Evolutionary conservation across 1,140 invertebrate species (phyloP), one percentile per base, ranked within the genome.

Genomic region (Neodiprion fabricii): DNA sequence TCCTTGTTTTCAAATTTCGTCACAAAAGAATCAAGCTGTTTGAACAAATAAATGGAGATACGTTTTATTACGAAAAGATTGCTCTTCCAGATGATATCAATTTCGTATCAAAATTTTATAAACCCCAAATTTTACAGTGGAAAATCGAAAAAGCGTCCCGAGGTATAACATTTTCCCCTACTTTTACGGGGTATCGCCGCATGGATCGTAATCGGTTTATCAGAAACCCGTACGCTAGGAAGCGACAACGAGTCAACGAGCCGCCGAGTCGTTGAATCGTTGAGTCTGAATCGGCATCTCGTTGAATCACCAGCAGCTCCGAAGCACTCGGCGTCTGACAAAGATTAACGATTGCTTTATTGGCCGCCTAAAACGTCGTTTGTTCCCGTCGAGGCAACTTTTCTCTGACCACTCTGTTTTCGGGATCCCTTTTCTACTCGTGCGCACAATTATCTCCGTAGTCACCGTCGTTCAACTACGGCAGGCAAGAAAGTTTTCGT

Each of bases 301-400:
- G 53, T 61, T 17, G 53, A 61, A 61, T 61, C 53, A 12, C 53
- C 11, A 40, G 28, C 28, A 40, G 28, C 28, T 40, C 28, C 28
- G 1, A 40, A 40, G 28, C 28, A 40, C 28, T 40, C 28, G 11
- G 11, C 53, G 53, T 12, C 53, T 61, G 53, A 61, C 53, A 61
- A 61, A 17, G 53, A 61, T 61, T 61, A 61, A 61, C 53, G 53
- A 61, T 61, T 17, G 53, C 53, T 61, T 61, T 61, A 61, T 61
- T 61, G 53, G 53, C 53, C 53, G 53, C 11, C 11, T 61, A 61
- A 61, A 61, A 61, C 53, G n/a, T 61, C 53, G 53, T 61, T 61
- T 61, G 53, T 61, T 61, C 11, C 53, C 53, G 53, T 12, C 53
- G 11, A 12, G 53, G n/a, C 9, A 61, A 61, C 53, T 61, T 61